phyloP scores from a whole-genome alignment of 2,113 vertebrate species.

The Prinia subflava region DNA sequence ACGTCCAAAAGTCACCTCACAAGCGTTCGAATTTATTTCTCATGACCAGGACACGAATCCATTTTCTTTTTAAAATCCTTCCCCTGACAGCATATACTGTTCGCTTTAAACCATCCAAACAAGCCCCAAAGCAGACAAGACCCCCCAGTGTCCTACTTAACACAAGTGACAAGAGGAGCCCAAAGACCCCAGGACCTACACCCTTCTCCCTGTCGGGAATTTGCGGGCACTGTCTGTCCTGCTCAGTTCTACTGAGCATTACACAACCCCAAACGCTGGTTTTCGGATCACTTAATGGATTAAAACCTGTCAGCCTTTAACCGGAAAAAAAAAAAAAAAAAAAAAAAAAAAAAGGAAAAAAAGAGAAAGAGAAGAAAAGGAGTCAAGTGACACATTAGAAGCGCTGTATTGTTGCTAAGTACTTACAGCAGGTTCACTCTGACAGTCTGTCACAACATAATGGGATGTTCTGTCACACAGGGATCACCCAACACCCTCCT shows the following conservation, averaged over 20 bases:
- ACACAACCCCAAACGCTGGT: background rate
- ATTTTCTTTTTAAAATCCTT: background rate
- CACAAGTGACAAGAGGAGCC: background rate
- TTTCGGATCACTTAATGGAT: constrained; percentile 82
- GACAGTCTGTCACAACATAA: constrained; percentile 80
- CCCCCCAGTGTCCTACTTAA: background rate
- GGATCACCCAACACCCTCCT: constrained; percentile 70
- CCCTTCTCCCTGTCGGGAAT: background rate
- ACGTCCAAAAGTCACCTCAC: background rate
- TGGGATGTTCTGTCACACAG: constrained; percentile 64
- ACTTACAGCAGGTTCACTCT: constrained; percentile 75
- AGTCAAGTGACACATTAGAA: constrained; percentile 67
- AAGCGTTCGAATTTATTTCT: background rate
- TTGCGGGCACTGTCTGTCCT: background rate
- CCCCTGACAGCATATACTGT: background rate
- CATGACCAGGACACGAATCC: background rate
- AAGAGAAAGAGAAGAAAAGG: background rate
- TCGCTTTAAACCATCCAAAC: background rate
- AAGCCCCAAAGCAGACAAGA: background rate
- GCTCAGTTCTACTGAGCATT: background rate
- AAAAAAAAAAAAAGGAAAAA: background rate
- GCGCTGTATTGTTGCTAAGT: constrained; percentile 37
- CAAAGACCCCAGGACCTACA: background rate
- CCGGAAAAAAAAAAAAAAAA: background rate
- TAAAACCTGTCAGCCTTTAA: constrained; percentile 72